Percentiles rank a stretch among this genome's conserved stretches.
Conservation (phyloP, 2,888 invertebrate genomes). For the Pachliopta kotzebuea region DNA sequence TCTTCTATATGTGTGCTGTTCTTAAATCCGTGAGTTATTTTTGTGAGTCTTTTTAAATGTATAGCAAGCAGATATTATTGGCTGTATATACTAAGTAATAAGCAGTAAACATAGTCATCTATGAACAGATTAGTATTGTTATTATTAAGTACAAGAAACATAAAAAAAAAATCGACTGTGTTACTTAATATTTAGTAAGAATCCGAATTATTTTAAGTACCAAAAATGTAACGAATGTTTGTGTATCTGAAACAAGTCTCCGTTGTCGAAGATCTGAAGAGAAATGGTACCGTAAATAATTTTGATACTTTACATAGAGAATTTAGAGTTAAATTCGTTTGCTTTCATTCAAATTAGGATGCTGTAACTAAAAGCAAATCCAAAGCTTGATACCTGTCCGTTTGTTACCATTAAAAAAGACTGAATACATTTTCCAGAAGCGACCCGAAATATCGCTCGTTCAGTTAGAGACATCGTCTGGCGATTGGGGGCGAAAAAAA, state of each 20-base stretch:
- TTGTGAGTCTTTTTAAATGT: background rate
- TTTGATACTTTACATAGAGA: no score
- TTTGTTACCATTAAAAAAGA: constrained; percentile 25
- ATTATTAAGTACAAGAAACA: background rate
- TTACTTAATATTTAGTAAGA: no score
- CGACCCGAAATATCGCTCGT: constrained; percentile 18
- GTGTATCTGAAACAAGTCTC: background rate
- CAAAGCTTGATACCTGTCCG: constrained; percentile 13
- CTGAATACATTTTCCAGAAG: constrained; percentile 25
- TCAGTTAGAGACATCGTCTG: constrained; percentile 22
- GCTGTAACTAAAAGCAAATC: constrained; percentile 7
- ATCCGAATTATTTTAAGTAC: background rate
- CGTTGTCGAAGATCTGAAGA: background rate
- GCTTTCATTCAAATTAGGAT: constrained; percentile 10
- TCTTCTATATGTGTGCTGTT: constrained; percentile 9
- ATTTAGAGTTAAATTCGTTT: background rate
- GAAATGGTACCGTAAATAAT: background rate
- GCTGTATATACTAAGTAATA: background rate
- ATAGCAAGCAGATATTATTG: background rate
- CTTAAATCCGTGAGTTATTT: constrained; percentile 3
- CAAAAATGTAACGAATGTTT: background rate
- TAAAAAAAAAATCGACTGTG: no score
- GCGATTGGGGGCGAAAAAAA: constrained; percentile 9
- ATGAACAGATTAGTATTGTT: background rate
- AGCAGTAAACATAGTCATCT: background rate